Evolutionary conservation across 2,888 invertebrate genomes (phyloP), one percentile per base, ranked within the genome.

Genomic region (Psylliodes chrysocephalus): DNA sequence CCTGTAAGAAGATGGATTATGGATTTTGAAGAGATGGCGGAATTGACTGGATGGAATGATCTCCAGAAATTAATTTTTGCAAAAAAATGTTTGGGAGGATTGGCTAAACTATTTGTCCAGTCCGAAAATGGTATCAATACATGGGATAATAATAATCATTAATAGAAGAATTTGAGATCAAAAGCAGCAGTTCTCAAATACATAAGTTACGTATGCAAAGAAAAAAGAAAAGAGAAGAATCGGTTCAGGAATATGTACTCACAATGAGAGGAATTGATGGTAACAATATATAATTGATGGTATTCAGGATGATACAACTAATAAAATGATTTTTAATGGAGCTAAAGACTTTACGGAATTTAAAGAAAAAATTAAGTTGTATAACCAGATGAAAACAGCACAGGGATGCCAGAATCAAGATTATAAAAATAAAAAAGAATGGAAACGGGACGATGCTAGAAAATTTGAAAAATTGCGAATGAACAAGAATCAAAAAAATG

Each of bases 301-400:
- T 7, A 46, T 46, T 18, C 46, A 18, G 8, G 46, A 46, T 19
- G 46, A 46, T 18, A 6, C 46, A 2, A 8, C 46, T 0, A 69
- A 72, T 49, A 75, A 75, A 67, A 60, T 67, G 2, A 49, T 72
- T 14, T 55, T 75, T 3, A 74, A 74, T 52, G 73, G 71, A 19
- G 70, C 73, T 1, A 69, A 22, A 42, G 22, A 44, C 25, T 65
- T 60, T 54, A 2, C 35, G 6, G 60, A 66, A 40, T 68, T 68
- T 33, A 64, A 69, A 30, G 64, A 66, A 60, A 66, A 68, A 63
- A 17, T 63, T 6, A 68, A 73, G 18, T 6, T 71, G 12, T 73
- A 72, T 56, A 60, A 67, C 14, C 19, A 51, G 28, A 15, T 30
- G n/a, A n/a, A n/a, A n/a, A n/a, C n/a, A n/a, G n/a, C n/a, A n/a